phyloP scores from a whole-genome alignment of 2,797 vertebrate genomes.

The Smutsia gigantea region DNA sequence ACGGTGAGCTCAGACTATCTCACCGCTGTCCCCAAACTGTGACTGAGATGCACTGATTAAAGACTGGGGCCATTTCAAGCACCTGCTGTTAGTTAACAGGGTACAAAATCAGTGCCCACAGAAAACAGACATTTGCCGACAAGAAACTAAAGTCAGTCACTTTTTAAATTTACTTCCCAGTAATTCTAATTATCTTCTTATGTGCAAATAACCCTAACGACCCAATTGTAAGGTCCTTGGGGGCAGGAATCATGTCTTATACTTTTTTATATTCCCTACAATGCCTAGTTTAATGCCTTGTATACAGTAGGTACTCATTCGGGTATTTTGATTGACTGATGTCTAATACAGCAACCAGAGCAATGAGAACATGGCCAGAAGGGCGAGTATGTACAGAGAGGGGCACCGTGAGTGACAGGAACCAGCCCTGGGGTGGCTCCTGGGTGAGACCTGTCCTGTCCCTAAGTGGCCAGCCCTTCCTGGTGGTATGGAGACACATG shows the following conservation, averaged over 20 bases:
- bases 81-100: not conserved
- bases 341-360: not conserved
- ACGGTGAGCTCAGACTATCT: rapidly evolving
- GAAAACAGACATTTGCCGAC: not conserved
- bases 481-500: not conserved
- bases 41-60: not conserved
- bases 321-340: not conserved
- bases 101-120: not conserved
- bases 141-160: not conserved
- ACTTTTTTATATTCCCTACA: not conserved
- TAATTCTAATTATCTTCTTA: not conserved
- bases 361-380: not conserved
- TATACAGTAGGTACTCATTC: not conserved
- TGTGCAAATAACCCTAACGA: not conserved
- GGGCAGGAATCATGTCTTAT: not conserved
- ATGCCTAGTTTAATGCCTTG: not conserved
- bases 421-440: not conserved
- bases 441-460: not conserved
- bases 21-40: not conserved
- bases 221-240: not conserved
- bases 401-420: not conserved
- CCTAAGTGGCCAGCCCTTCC: not conserved
- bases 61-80: not conserved
- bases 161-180: not conserved
- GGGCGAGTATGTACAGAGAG: not conserved